Conservation (phyloP, 2,113 vertebrate genomes). For the Dryoscopus gambensis region DNA sequence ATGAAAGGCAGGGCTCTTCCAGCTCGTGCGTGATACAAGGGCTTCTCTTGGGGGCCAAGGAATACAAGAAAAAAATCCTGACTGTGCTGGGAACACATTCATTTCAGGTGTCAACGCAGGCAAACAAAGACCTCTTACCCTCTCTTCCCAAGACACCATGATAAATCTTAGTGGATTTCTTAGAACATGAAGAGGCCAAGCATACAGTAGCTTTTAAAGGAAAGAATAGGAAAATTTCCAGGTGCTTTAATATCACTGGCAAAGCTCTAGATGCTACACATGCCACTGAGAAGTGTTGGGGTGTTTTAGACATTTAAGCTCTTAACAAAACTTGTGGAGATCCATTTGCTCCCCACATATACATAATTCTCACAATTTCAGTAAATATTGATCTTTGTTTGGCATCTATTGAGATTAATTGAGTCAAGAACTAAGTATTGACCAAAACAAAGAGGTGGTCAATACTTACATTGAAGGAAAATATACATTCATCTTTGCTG, state of each 20-base stretch:
- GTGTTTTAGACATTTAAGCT: background rate
- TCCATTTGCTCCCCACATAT: background rate
- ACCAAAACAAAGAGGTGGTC: background rate
- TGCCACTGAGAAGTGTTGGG: background rate
- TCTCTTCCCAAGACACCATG: background rate
- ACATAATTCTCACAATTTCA: background rate
- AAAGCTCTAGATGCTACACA: background rate
- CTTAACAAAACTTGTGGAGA: background rate
- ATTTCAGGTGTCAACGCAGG: background rate
- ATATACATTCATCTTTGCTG: background rate
- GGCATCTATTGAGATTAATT: conserved; percentile 1
- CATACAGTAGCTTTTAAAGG: background rate
- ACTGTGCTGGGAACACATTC: background rate
- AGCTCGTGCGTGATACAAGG: fast-evolving
- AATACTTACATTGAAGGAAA: background rate
- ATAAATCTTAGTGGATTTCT: background rate
- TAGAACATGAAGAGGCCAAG: background rate
- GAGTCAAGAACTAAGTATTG: background rate
- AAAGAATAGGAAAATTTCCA: background rate
- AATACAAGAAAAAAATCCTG: background rate
- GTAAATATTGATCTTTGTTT: background rate
- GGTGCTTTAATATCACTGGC: background rate
- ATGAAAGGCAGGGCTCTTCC: fast-evolving
- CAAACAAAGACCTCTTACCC: background rate
- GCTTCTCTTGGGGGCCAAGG: background rate